These are phyloP conservation scores for Sinocyclocheilus rhinocerous DNA, from an alignment of 2,113 vertebrate species.

Conservation along the genomic window DNA sequence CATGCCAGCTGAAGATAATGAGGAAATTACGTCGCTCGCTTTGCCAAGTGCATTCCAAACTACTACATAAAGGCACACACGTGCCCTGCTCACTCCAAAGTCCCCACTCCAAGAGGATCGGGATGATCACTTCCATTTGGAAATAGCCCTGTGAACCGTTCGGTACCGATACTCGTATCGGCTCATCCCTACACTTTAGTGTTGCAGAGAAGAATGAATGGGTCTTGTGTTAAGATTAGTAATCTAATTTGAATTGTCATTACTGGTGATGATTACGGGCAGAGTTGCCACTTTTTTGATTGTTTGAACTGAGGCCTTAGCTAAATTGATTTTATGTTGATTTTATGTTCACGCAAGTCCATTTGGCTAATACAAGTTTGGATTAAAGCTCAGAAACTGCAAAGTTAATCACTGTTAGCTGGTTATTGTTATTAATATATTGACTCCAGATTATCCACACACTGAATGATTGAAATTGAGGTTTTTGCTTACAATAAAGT, in stretches of 20 bases:
- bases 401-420: neutral
- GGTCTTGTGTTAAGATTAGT: conserved; percentile 14
- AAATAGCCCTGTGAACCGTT: too few species aligned
- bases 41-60: too few species aligned
- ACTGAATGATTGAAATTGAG: neutral
- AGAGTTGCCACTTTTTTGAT: conserved; percentile 5
- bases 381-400: neutral
- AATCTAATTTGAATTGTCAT: neutral
- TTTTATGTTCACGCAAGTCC: neutral
- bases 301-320: conserved; percentile 45
- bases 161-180: too few species aligned
- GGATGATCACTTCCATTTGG: too few species aligned
- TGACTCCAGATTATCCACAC: neutral
- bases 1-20: too few species aligned
- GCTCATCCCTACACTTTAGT: too few species aligned
- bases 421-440: neutral
- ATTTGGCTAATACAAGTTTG: conserved; percentile 7
- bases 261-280: neutral
- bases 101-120: too few species aligned
- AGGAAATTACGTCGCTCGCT: too few species aligned
- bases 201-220: neutral
- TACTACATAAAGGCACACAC: too few species aligned
- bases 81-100: too few species aligned
- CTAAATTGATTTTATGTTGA: conserved; percentile 35
- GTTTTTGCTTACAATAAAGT: conserved; percentile 36